phyloP scores from a whole-genome alignment of 2,797 vertebrate genomes.

The Artibeus jamaicensis region DNA sequence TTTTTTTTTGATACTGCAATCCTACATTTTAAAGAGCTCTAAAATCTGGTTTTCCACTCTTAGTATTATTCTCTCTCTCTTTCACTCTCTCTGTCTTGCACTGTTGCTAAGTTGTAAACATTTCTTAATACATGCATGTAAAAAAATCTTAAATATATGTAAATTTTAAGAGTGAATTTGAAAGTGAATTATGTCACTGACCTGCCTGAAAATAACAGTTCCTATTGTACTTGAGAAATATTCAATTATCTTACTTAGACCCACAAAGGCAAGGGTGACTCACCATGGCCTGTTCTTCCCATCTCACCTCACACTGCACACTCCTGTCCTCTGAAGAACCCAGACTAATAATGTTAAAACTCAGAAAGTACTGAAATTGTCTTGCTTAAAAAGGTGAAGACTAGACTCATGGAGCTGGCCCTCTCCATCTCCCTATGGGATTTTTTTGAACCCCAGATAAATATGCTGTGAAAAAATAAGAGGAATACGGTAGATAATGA shows the following conservation, averaged over 20 bases:
- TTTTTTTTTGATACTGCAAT: background rate
- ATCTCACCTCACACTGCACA: background rate
- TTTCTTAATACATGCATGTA: background rate
- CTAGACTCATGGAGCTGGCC: background rate
- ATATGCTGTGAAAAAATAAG: background rate
- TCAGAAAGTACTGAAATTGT: background rate
- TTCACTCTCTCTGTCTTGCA: background rate
- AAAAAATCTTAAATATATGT: background rate
- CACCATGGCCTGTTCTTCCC: background rate
- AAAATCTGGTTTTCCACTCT: background rate
- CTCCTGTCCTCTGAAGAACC: background rate
- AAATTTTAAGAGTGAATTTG: background rate
- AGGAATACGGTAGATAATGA: background rate
- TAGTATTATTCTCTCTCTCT: background rate
- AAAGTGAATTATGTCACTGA: background rate
- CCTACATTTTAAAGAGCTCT: background rate
- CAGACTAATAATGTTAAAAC: background rate
- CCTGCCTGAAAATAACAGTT: background rate
- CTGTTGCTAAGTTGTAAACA: background rate
- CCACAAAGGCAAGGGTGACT: background rate
- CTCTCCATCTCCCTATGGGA: background rate
- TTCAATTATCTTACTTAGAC: background rate
- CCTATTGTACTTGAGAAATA: background rate
- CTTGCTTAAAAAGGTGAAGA: background rate
- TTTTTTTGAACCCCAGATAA: background rate